Evolutionary conservation across 1,140 invertebrate species (phyloP).

Genomic region (Parasteatoda tepidariorum): DNA sequence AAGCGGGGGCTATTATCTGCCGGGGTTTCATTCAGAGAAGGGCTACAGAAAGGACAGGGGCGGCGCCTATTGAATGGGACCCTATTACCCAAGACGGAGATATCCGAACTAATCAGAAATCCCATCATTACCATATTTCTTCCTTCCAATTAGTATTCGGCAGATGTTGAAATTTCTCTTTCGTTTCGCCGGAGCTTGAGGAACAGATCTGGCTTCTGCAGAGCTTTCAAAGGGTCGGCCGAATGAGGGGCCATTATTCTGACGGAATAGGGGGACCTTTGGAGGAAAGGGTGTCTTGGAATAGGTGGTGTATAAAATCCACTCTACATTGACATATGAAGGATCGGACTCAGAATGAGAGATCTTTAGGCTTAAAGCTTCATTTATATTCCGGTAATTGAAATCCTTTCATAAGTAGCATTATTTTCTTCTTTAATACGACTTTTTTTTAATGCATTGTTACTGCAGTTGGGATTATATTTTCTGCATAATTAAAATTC

Average conservation of each 20-base stretch:
- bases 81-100: conserved; percentile 27
- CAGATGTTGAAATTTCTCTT: conserved; percentile 21
- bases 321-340: neutral
- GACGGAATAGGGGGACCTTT: neutral
- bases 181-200: neutral
- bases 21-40: neutral
- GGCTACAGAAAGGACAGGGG: neutral
- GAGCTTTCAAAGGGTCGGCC: too few relatives aligned
- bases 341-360: too few relatives aligned
- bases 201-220: too few relatives aligned
- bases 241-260: neutral
- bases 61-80: neutral
- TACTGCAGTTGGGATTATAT: too few relatives aligned
- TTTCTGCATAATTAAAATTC: too few relatives aligned
- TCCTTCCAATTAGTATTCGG: conserved; percentile 45
- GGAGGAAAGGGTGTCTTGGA: neutral
- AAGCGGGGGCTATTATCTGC: neutral
- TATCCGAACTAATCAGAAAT: conserved; percentile 35
- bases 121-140: conserved; percentile 55
- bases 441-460: too few relatives aligned
- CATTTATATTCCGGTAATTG: too few relatives aligned
- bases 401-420: too few relatives aligned
- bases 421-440: too few relatives aligned
- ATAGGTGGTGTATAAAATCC: neutral
- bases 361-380: too few relatives aligned